Base-by-base conservation (phyloP, 2,888 invertebrate genomes). In the Osmoderma eremita region DNA sequence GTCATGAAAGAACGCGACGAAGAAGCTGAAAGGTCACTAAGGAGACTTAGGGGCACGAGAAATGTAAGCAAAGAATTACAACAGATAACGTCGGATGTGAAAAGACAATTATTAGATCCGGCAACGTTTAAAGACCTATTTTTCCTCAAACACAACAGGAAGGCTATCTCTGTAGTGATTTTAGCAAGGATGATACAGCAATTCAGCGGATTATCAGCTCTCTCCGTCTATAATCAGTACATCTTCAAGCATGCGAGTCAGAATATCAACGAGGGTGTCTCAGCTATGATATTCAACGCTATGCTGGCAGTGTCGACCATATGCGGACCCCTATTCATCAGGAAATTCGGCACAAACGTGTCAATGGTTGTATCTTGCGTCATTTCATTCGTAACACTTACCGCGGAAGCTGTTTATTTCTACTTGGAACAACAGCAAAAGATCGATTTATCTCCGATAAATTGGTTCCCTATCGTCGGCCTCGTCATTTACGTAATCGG, bases 241-340 rank as follows among this genome's bases (percentile, higher is more conserved):
- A 77, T 81, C 54, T 81, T 81, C 63, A 71, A 75, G 45, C 74
- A 77, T 73, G 76, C 79, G 10, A 79, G 79, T 24, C 78, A 77
- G 8, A 71, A 75, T 51, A 67, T 81, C 1, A 75, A 75, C 3
- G 74, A 78, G 8, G 76, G 73, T 63, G 68, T 72, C 4, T 78
- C 78, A 1, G 73, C 79, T 1, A 79, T 79, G 41, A 75, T 79
- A 10, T 77, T 75, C 24, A 74, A 74, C 4, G 62, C 73, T 1
- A 56, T 70, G 15, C 68, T 73, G 38, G 49, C 70, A 1, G 18
- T 71, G 3, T 53, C 61, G 2, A 71, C 68, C 1, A 54, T 72
- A 10, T 67, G 71, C 10, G 72, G 73, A 2, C 69, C 75, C 3
- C 56, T 73, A 13, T 61, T 75, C 3, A 74, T 78, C 20, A 76